Evolutionary conservation across 2,888 invertebrate species (phyloP).

Genomic region (Elegia similella): DNA sequence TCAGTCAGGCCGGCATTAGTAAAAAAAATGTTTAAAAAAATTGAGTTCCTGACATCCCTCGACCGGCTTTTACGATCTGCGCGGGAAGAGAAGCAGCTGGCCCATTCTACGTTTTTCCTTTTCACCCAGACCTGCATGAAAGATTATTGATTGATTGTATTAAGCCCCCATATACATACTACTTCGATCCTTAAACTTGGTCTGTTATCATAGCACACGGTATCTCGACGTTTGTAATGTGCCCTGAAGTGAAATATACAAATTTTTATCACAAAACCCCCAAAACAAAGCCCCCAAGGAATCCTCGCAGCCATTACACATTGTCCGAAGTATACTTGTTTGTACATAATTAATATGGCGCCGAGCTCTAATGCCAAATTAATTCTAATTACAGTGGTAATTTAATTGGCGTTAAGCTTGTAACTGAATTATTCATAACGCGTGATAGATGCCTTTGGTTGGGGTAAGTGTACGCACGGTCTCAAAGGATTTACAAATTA

Average conservation of each 20-base stretch:
- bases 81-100: no score
- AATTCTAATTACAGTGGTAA: slow-evolving; percentile 21
- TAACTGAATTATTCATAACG: slow-evolving; percentile 15
- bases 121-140: no score
- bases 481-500: not conserved
- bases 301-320: not conserved
- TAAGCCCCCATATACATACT: no score
- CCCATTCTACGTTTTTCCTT: no score
- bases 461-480: not conserved
- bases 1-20: no score
- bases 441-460: slow-evolving; percentile 5
- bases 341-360: slow-evolving; percentile 16
- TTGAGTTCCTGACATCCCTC: no score
- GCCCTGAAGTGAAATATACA: not conserved
- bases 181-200: no score
- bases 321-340: not conserved
- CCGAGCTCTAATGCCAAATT: slow-evolving; percentile 20
- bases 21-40: no score
- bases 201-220: no score
- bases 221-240: not conserved
- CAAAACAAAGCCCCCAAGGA: not conserved
- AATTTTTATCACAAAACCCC: not conserved
- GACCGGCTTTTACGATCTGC: no score
- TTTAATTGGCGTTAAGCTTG: slow-evolving; percentile 18
- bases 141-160: no score